phyloP scores from a whole-genome alignment of 1,140 invertebrate genomes.

The Lepidurus apus region DNA sequence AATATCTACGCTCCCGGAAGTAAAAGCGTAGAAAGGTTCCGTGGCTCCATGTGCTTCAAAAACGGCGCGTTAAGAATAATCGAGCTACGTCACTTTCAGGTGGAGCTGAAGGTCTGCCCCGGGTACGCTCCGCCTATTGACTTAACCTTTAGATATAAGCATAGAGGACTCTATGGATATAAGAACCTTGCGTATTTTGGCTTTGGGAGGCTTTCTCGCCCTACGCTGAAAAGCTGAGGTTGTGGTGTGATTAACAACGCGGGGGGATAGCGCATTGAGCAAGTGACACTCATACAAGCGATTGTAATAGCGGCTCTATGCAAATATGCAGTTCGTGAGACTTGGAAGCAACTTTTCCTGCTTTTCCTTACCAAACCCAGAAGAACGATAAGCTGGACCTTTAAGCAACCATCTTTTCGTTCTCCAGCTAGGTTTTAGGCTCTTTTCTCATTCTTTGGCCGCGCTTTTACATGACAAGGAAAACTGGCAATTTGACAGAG shows the following conservation, averaged over 20 bases:
- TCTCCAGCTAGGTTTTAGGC: neutral
- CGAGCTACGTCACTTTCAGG: too few species aligned
- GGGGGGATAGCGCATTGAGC: neutral
- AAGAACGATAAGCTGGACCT: neutral
- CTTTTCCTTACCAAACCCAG: conserved; percentile 9
- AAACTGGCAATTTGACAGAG: neutral
- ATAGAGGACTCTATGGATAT: too few species aligned
- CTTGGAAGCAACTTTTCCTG: neutral
- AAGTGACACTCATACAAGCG: neutral
- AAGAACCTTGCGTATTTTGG: too few species aligned
- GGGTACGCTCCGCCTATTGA: too few species aligned
- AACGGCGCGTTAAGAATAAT: too few species aligned
- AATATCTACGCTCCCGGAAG: too few species aligned
- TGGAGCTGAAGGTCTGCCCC: too few species aligned
- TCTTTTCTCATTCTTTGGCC: neutral
- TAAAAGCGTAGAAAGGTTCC: too few species aligned
- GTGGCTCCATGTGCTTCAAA: too few species aligned
- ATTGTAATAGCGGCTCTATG: neutral
- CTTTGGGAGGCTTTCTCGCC: neutral
- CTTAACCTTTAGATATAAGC: too few species aligned
- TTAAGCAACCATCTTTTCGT: neutral
- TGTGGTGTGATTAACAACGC: conserved; percentile 9
- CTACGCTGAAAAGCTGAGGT: neutral
- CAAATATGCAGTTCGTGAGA: neutral
- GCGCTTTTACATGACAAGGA: neutral